Percentiles rank a stretch among this genome's conserved stretches.
Conservation (phyloP, 2,888 invertebrate species). For the Brachylomia viminalis region DNA sequence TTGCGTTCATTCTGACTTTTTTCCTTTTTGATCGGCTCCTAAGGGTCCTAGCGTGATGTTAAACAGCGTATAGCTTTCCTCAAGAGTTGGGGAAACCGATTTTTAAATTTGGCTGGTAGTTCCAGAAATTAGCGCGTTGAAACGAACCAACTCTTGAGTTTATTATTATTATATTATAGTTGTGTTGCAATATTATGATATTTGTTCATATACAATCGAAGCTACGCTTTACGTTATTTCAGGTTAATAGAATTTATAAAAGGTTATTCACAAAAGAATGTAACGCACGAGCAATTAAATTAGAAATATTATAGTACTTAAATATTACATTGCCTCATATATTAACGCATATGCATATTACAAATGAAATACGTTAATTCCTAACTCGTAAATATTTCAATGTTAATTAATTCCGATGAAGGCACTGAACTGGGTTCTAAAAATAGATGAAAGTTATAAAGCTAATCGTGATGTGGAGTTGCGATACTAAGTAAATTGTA, state of each 20-base stretch:
- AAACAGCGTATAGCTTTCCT: no score
- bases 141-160: no score
- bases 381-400: constrained; percentile 8
- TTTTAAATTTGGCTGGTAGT: no score
- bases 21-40: no score
- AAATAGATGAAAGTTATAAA: constrained; percentile 27
- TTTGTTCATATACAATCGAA: not conserved
- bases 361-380: constrained; percentile 32
- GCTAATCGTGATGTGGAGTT: constrained; percentile 13
- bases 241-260: not conserved
- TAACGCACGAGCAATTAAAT: constrained; percentile 31
- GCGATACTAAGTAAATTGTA: constrained; percentile 28
- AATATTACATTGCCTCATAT: constrained; percentile 20
- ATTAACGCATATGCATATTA: constrained; percentile 28
- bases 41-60: no score
- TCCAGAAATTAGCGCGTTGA: no score
- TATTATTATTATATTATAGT: no score
- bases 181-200: not conserved
- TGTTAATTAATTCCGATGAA: constrained; percentile 15
- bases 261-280: constrained; percentile 23
- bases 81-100: no score
- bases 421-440: constrained; percentile 26
- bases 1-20: no score
- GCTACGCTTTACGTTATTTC: not conserved
- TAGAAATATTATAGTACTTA: constrained; percentile 12